phyloP scores from a whole-genome alignment of 2,797 vertebrate genomes.

The Margarornis squamiger region DNA sequence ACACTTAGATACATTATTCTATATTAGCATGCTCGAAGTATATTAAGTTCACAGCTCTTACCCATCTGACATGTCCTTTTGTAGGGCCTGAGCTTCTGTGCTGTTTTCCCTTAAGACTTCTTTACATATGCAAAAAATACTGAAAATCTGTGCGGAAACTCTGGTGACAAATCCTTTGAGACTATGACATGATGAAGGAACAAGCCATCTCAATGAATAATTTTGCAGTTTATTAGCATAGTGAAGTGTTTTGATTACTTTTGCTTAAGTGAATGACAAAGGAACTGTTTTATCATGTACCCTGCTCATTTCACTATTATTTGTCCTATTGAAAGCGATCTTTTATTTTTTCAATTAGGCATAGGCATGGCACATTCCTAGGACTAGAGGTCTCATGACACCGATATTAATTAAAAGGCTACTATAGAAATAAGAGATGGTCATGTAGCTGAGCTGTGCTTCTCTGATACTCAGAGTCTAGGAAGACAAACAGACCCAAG shows the following conservation, averaged over 20 bases:
- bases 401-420: not conserved
- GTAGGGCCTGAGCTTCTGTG: not conserved
- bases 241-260: slow-evolving; percentile 53
- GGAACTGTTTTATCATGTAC: not conserved
- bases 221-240: slow-evolving; percentile 59
- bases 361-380: not conserved
- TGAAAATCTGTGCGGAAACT: not conserved
- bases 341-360: not conserved
- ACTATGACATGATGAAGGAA: slow-evolving; percentile 29
- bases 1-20: not conserved
- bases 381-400: not conserved
- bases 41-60: not conserved
- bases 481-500: not conserved
- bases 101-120: slow-evolving; percentile 23
- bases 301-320: not conserved
- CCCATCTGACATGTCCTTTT: not conserved
- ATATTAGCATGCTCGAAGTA: not conserved
- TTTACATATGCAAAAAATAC: slow-evolving; percentile 7
- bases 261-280: slow-evolving; percentile 30
- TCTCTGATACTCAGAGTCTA: not conserved
- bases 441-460: not conserved
- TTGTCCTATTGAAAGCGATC: slow-evolving; percentile 9
- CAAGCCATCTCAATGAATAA: slow-evolving; percentile 60
- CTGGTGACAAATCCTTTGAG: slow-evolving; percentile 61
- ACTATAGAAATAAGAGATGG: not conserved